A percentile compares a stretch with the other conserved stretches of the same genome.
phyloP scores from a whole-genome alignment of 2,113 vertebrate genomes.

The Pogonocichla stellata region DNA sequence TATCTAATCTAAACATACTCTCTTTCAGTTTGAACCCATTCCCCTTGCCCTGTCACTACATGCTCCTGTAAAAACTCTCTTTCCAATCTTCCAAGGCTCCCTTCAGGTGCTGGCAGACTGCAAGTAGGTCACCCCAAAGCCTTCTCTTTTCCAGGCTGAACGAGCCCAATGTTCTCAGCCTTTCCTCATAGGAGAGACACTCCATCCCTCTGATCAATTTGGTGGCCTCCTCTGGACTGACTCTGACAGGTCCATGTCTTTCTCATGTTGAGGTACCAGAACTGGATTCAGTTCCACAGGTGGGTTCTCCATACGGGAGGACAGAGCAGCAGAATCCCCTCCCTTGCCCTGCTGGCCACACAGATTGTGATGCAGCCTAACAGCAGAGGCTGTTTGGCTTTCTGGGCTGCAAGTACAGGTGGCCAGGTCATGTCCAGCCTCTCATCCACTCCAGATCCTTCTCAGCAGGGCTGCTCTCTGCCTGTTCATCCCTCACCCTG shows the following conservation, averaged over 20 bases:
- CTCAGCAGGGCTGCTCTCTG: neutral
- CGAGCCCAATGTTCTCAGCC: neutral
- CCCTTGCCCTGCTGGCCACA: accelerated
- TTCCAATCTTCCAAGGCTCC: neutral
- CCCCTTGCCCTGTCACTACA: neutral
- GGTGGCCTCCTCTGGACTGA: neutral
- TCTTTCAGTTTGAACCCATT: neutral
- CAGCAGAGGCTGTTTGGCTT: neutral
- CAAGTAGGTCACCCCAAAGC: neutral
- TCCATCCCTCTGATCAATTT: neutral
- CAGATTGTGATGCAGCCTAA: neutral
- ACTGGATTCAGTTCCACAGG: neutral
- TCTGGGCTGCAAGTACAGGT: neutral
- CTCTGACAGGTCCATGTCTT: neutral
- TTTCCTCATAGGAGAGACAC: neutral
- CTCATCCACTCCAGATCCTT: neutral
- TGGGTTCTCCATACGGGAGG: neutral
- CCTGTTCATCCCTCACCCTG: neutral
- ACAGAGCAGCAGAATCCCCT: neutral
- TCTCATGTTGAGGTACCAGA: neutral
- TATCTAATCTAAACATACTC: neutral
- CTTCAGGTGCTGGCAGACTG: neutral
- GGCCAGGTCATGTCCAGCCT: neutral
- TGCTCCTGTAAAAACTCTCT: neutral
- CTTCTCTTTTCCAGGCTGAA: neutral